Percentiles rank a stretch among this genome's conserved stretches.
Conservation (phyloP, 2,113 vertebrate species). For the Serinus canaria region DNA sequence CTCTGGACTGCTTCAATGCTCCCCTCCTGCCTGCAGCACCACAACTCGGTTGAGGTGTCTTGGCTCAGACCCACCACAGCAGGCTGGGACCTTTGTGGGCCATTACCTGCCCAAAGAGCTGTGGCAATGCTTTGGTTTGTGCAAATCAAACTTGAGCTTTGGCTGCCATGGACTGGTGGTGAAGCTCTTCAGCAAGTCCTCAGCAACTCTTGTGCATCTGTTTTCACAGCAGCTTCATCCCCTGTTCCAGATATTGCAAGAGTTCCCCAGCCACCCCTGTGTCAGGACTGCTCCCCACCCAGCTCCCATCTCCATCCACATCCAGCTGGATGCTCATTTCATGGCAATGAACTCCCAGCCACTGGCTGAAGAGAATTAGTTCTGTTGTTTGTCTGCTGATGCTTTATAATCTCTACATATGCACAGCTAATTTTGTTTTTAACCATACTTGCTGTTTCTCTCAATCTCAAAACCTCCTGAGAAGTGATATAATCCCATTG, state of each 20-base stretch:
- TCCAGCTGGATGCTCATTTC: neutral
- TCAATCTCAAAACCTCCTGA: neutral
- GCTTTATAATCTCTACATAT: neutral
- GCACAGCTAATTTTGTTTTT: constrained; percentile 10
- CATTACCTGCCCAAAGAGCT: accelerated
- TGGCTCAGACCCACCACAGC: neutral
- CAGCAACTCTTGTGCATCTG: neutral
- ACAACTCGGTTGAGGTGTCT: neutral
- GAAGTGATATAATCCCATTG: neutral
- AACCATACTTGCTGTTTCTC: neutral
- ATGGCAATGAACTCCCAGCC: neutral
- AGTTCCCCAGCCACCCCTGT: accelerated
- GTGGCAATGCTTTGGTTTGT: neutral
- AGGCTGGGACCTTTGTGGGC: neutral
- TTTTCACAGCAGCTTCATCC: neutral
- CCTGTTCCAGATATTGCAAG: neutral
- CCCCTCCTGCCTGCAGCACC: neutral
- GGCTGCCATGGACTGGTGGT: neutral
- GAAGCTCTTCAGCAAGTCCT: neutral
- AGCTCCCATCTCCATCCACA: neutral
- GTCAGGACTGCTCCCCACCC: neutral
- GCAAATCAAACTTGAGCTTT: neutral
- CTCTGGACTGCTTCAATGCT: neutral
- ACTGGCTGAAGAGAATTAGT: neutral
- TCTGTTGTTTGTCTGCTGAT: neutral